phyloP scores from a whole-genome alignment of 2,797 vertebrate genomes.

The Xerus rutilus region DNA sequence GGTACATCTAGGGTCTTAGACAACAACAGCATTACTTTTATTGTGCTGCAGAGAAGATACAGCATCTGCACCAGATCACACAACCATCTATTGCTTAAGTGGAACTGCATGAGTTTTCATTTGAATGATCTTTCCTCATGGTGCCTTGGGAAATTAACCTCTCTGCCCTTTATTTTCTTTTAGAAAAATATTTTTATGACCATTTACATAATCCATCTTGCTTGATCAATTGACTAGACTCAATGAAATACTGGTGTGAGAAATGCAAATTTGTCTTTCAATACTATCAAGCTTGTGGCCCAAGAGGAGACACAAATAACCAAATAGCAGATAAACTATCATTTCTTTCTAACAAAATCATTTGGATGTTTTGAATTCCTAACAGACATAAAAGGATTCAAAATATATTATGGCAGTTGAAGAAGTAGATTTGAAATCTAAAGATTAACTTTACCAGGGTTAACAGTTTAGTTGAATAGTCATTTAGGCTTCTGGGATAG shows the following conservation, averaged over 20 bases:
- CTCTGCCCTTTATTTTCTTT: background rate
- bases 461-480: slow-evolving; percentile 42
- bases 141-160: background rate
- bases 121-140: background rate
- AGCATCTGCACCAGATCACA: background rate
- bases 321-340: background rate
- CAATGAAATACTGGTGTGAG: background rate
- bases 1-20: background rate
- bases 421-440: slow-evolving; percentile 51
- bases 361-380: slow-evolving; percentile 21
- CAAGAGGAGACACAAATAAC: background rate
- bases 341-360: background rate
- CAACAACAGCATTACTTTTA: background rate
- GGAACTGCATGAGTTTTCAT: background rate
- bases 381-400: background rate
- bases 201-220: background rate
- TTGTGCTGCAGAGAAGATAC: background rate
- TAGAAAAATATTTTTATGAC: slow-evolving; percentile 10
- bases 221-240: background rate
- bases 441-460: background rate
- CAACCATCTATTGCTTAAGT: background rate
- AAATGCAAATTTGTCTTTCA: background rate
- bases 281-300: background rate
- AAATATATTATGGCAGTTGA: slow-evolving; percentile 40
- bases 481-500: background rate